Percentiles rank a stretch among this genome's conserved stretches.
These are phyloP conservation scores for Stictocephala bisonia DNA, from an alignment of 2,888 invertebrate species.

Conservation along the genomic window DNA sequence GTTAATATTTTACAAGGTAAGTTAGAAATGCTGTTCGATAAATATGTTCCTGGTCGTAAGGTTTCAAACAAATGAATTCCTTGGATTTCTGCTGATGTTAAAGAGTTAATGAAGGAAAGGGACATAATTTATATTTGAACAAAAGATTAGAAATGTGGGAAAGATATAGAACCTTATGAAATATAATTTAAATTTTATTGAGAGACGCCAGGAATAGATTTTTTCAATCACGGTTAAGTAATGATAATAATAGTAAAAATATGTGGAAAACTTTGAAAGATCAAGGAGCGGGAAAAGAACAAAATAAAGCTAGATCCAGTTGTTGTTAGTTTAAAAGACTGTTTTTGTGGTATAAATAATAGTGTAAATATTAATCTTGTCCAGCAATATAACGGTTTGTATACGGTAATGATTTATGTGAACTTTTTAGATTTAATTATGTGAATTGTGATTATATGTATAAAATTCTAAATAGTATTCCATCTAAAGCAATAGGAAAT, in stretches of 20 bases:
- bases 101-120: background rate
- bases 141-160: background rate
- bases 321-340: background rate
- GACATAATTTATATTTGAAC: background rate
- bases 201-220: conserved; percentile 10
- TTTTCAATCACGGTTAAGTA: background rate
- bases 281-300: background rate
- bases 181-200: background rate
- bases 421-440: background rate
- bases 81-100: background rate
- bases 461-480: background rate
- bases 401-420: background rate
- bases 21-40: background rate
- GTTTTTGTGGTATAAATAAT: conserved; percentile 3
- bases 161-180: background rate
- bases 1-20: background rate
- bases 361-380: background rate
- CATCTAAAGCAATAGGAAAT: background rate
- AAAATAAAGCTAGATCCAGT: background rate
- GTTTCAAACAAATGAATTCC: conserved; percentile 1
- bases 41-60: background rate
- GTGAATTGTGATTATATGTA: background rate
- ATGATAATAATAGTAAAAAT: background rate
- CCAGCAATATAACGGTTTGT: background rate
- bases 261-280: background rate